phyloP scores from a whole-genome alignment of 2,888 invertebrate genomes.

The Margaritifera margaritifera region DNA sequence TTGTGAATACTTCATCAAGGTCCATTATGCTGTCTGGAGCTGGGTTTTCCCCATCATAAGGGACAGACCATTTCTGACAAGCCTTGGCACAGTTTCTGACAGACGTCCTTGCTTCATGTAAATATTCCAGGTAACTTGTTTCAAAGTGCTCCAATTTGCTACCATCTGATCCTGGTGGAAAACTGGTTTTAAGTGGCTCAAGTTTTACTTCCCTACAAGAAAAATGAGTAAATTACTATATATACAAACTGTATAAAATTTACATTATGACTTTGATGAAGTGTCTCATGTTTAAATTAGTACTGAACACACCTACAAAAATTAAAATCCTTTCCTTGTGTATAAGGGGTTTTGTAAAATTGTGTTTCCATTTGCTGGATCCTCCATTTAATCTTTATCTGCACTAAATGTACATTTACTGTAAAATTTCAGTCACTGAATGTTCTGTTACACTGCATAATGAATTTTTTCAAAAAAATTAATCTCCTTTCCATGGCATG shows the following conservation, averaged over 20 bases:
- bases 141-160: slow-evolving; percentile 60
- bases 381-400: too few species aligned
- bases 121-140: slow-evolving; percentile 77
- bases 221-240: slow-evolving; percentile 3
- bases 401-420: too few species aligned
- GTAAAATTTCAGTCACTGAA: too few species aligned
- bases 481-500: too few species aligned
- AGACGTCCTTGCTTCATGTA: slow-evolving; percentile 87
- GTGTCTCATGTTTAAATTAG: background rate
- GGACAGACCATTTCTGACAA: slow-evolving; percentile 85
- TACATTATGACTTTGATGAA: background rate
- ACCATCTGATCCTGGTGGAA: slow-evolving; percentile 41
- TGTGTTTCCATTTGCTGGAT: too few species aligned
- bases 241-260: background rate
- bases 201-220: slow-evolving; percentile 22
- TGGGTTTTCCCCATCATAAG: slow-evolving; percentile 81
- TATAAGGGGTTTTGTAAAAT: too few species aligned
- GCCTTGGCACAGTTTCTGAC: slow-evolving; percentile 84
- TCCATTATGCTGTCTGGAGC: slow-evolving; percentile 51
- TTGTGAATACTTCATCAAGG: slow-evolving; percentile 1
- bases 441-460: too few species aligned
- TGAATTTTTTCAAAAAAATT: too few species aligned
- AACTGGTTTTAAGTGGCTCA: slow-evolving; percentile 26
- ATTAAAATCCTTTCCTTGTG: too few species aligned
- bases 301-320: background rate